Conservation (phyloP, 2,888 invertebrate species). For the Sarcophaga caerulescens region DNA sequence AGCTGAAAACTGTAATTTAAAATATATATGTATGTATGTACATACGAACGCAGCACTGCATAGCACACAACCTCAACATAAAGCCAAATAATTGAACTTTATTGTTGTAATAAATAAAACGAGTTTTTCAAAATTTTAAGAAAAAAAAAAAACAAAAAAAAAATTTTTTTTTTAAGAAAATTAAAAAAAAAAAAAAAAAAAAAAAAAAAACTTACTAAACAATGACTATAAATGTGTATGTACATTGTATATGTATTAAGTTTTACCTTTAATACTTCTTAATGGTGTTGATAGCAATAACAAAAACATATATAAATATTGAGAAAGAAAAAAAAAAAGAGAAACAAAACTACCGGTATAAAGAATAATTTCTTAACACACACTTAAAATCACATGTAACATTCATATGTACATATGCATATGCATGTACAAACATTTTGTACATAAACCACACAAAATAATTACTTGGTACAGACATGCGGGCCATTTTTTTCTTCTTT, state of each 20-base stretch:
- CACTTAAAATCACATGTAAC: not conserved
- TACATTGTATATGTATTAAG: slow-evolving; percentile 14
- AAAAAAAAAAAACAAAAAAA: not conserved
- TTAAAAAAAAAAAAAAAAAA: not conserved
- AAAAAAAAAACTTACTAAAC: not conserved
- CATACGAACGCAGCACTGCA: not conserved
- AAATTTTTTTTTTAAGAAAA: not conserved
- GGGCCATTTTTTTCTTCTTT: no score
- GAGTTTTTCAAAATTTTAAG: slow-evolving; percentile 22
- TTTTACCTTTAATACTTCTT: not conserved
- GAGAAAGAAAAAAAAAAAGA: not conserved
- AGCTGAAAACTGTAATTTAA: slow-evolving; percentile 66
- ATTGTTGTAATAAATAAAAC: slow-evolving; percentile 34
- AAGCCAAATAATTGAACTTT: slow-evolving; percentile 64
- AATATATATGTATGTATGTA: no score
- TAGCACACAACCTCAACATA: slow-evolving; percentile 28
- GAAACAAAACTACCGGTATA: slow-evolving; percentile 43
- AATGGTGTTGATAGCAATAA: not conserved
- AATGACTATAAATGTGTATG: not conserved
- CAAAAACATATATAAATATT: not conserved
- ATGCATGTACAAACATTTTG: not conserved
- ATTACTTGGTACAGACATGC: no score
- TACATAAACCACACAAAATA: not conserved
- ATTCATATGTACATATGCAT: not conserved
- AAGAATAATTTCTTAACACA: slow-evolving; percentile 4